Percentiles rank a stretch among this genome's conserved stretches.
These are phyloP conservation scores for Pollachius pollachius DNA, from an alignment of 2,113 vertebrate species.

Conservation along the genomic window DNA sequence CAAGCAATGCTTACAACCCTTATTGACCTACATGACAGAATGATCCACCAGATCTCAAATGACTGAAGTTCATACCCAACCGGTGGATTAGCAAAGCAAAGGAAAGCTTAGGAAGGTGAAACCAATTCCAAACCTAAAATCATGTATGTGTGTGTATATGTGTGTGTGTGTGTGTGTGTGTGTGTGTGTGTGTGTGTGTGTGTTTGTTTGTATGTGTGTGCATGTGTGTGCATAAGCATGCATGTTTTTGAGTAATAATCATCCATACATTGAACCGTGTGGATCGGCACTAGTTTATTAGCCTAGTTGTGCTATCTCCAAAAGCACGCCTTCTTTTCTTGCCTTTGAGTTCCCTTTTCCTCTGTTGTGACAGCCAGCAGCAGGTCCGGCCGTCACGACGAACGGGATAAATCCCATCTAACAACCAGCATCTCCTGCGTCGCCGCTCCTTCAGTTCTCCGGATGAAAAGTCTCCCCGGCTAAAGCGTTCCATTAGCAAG, in stretches of 20 bases:
- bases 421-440: background rate
- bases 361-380: constrained; percentile 65
- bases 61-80: too few relatives aligned
- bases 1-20: too few relatives aligned
- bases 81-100: too few relatives aligned
- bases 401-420: constrained; percentile 11
- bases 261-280: background rate
- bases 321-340: background rate
- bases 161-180: constrained; percentile 15
- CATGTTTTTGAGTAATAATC: too few relatives aligned
- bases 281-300: constrained; percentile 5
- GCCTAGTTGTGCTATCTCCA: background rate
- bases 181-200: background rate
- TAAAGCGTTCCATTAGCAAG: constrained; percentile 16
- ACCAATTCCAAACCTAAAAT: too few relatives aligned
- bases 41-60: too few relatives aligned
- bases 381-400: constrained; percentile 38
- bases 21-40: too few relatives aligned
- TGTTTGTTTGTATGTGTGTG: too few relatives aligned
- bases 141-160: too few relatives aligned
- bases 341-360: background rate
- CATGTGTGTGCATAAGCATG: constrained; percentile 21
- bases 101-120: too few relatives aligned
- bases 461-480: constrained; percentile 10
- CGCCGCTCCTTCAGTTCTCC: constrained; percentile 3